A percentile compares a stretch with the other conserved stretches of the same genome.
Evolutionary conservation across 2,888 invertebrate species (phyloP).

Genomic region (Sepioteuthis lessoniana): DNA sequence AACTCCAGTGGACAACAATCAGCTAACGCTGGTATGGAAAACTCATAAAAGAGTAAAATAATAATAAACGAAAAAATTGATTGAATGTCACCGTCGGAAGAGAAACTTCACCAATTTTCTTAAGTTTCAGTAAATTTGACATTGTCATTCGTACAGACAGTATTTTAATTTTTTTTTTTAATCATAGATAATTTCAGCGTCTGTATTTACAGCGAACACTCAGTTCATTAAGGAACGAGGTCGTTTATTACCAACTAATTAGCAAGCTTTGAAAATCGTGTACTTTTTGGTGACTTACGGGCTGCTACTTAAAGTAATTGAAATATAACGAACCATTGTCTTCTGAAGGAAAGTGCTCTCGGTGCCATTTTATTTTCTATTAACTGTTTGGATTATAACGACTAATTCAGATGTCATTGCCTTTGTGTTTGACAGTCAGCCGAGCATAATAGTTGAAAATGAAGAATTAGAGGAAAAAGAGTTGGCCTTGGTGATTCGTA

Average conservation of each 20-base stretch:
- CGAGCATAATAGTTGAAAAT: not conserved
- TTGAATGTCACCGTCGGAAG: too few relatives aligned
- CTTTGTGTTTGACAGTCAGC: not conserved
- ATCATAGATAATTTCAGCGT: too few relatives aligned
- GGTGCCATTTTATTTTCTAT: not conserved
- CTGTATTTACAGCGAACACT: too few relatives aligned
- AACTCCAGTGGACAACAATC: too few relatives aligned
- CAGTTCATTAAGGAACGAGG: too few relatives aligned
- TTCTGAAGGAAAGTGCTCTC: not conserved
- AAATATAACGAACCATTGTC: not conserved
- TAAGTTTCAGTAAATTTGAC: too few relatives aligned
- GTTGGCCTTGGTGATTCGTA: not conserved
- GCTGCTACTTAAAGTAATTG: not conserved
- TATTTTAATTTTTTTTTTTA: too few relatives aligned
- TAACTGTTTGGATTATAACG: not conserved
- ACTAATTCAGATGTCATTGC: not conserved
- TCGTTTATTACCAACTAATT: not conserved
- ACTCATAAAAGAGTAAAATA: too few relatives aligned
- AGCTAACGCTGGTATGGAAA: too few relatives aligned
- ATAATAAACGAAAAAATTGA: too few relatives aligned
- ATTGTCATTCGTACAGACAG: too few relatives aligned
- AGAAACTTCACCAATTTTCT: too few relatives aligned
- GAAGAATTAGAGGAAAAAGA: not conserved
- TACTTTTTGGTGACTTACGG: not conserved
- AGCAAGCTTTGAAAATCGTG: not conserved